Evolutionary conservation across 2,888 invertebrate species (phyloP).

Genomic region (Elmis aenea): DNA sequence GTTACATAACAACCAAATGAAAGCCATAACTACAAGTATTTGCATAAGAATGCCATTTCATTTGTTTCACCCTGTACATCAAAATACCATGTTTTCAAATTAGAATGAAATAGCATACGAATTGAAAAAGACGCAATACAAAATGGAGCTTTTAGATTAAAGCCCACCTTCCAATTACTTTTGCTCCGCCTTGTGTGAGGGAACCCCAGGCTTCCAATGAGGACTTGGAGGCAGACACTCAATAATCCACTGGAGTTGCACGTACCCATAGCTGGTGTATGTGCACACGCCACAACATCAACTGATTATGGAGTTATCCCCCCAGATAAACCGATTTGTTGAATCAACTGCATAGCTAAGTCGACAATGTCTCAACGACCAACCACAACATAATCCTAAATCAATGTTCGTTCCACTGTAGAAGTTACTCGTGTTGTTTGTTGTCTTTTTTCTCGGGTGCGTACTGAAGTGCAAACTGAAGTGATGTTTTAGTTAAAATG

Average conservation of each 20-base stretch:
- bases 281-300: slow-evolving; percentile 21
- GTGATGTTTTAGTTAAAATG: neutral
- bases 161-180: slow-evolving; percentile 23
- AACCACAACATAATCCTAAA: slow-evolving; percentile 15
- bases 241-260: slow-evolving; percentile 25
- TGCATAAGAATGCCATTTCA: too few relatives aligned
- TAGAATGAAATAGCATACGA: neutral
- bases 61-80: too few relatives aligned
- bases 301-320: slow-evolving; percentile 31
- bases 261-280: slow-evolving; percentile 29
- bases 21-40: too few relatives aligned
- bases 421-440: slow-evolving; percentile 9
- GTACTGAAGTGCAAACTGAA: neutral
- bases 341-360: slow-evolving; percentile 26
- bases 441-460: slow-evolving; percentile 3
- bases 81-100: too few relatives aligned
- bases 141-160: slow-evolving; percentile 27
- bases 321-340: slow-evolving; percentile 32
- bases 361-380: slow-evolving; percentile 21
- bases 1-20: too few relatives aligned
- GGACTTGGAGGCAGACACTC: slow-evolving; percentile 20
- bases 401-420: slow-evolving; percentile 9
- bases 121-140: slow-evolving; percentile 28
- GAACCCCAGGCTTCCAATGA: slow-evolving; percentile 26
- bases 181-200: slow-evolving; percentile 24